These are phyloP conservation scores for Pachyseris speciosa DNA, from an alignment of 64 coral and sea anemone species.

Conservation along the genomic window DNA sequence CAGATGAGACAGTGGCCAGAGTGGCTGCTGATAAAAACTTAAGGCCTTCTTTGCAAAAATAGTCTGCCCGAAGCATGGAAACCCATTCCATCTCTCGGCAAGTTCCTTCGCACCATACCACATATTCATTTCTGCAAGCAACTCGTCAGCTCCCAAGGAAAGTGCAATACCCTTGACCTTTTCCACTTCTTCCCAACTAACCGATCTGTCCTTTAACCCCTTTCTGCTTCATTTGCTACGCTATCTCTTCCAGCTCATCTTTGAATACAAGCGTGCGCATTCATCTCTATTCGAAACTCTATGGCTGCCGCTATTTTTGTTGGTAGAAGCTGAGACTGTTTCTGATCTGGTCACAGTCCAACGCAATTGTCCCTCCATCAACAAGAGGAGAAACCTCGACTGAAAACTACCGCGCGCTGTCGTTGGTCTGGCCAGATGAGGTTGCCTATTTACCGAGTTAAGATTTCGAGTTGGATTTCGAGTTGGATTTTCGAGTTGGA, in stretches of 20 bases:
- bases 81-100: slow-evolving; percentile 60
- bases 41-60: slow-evolving; percentile 40
- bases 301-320: slow-evolving; percentile 39
- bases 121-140: slow-evolving; percentile 58
- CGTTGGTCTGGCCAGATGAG: too few relatives aligned
- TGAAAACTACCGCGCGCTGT: too few relatives aligned
- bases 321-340: slow-evolving; percentile 6
- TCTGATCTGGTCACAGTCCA: slow-evolving; percentile 37
- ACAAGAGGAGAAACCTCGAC: too few relatives aligned
- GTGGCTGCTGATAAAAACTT: slow-evolving; percentile 13
- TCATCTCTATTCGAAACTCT: slow-evolving; percentile 32
- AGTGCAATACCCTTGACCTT: slow-evolving; percentile 5
- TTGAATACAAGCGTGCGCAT: slow-evolving; percentile 56
- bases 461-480: slow-evolving; percentile 43
- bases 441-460: slow-evolving; percentile 29
- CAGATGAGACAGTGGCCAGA: slow-evolving; percentile 56
- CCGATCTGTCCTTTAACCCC: neutral
- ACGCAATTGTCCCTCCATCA: too few relatives aligned
- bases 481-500: slow-evolving; percentile 85
- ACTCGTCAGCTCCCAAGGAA: slow-evolving; percentile 33
- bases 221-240: slow-evolving; percentile 74
- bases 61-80: slow-evolving; percentile 56
- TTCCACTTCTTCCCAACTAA: neutral
- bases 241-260: slow-evolving; percentile 63
- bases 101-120: slow-evolving; percentile 51